Evolutionary conservation across 2,797 vertebrate species (phyloP).

Genomic region (Rhynchonycteris naso): DNA sequence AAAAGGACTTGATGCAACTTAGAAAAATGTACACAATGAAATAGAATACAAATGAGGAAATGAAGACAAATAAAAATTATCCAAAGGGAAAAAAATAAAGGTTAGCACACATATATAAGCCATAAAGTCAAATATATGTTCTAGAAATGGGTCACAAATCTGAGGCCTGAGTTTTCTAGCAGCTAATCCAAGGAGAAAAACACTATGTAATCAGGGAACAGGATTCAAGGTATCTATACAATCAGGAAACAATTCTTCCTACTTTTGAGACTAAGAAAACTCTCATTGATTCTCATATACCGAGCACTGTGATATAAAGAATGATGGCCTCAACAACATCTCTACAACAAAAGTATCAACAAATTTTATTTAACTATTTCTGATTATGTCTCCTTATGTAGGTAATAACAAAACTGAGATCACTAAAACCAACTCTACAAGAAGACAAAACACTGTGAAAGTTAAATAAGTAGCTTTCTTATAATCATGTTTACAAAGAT

Average conservation of each 20-base stretch:
- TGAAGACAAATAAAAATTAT: slow-evolving; percentile 37
- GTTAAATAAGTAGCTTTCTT: neutral
- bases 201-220: neutral
- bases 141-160: slow-evolving; percentile 9
- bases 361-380: slow-evolving; percentile 27
- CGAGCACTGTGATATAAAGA: neutral
- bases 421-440: neutral
- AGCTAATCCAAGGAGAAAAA: slow-evolving; percentile 26
- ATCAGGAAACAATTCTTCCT: slow-evolving; percentile 29
- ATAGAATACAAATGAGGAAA: slow-evolving; percentile 45
- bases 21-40: neutral
- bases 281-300: neutral
- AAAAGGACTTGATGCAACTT: slow-evolving; percentile 45
- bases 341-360: slow-evolving; percentile 36
- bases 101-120: neutral
- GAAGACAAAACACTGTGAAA: neutral
- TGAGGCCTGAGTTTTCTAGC: neutral
- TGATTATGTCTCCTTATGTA: neutral
- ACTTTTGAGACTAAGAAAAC: slow-evolving; percentile 49
- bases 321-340: neutral
- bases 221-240: neutral
- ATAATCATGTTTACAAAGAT: slow-evolving; percentile 24
- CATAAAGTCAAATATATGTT: slow-evolving; percentile 27
- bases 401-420: neutral
- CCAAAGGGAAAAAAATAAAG: neutral